Conservation (phyloP, 2,113 vertebrate species). For the Alaudala cheleensis region DNA sequence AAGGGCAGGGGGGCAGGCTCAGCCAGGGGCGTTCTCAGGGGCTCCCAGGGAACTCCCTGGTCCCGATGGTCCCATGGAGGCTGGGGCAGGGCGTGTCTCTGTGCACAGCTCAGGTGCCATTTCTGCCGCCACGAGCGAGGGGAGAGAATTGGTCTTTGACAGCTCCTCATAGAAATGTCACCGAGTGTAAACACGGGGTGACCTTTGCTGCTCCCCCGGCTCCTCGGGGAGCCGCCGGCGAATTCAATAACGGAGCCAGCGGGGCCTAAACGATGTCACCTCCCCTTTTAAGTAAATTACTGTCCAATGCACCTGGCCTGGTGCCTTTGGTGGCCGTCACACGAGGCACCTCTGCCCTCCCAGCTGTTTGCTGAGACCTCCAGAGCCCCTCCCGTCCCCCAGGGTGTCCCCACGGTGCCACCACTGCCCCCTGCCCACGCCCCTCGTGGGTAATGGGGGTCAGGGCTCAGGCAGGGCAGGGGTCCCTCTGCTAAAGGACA, state of each 20-base stretch:
- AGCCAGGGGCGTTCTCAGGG: not conserved
- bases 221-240: not conserved
- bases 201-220: not conserved
- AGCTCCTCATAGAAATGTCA: conserved; percentile 44
- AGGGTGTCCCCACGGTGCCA: not conserved
- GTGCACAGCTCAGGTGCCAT: not conserved
- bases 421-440: accelerated
- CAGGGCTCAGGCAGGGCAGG: not conserved
- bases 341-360: not conserved
- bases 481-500: not conserved
- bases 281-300: not conserved
- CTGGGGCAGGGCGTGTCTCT: not conserved
- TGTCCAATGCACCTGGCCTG: not conserved
- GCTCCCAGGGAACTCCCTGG: accelerated
- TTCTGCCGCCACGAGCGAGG: not conserved
- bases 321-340: not conserved
- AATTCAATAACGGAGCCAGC: not conserved
- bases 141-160: conserved; percentile 27
- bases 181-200: conserved; percentile 35
- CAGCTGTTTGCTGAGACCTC: not conserved
- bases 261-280: not conserved
- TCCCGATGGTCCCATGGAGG: accelerated
- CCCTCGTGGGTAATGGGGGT: accelerated
- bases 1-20: not conserved
- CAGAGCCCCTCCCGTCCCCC: not conserved